A percentile compares a stretch with the other conserved stretches of the same genome.
These are phyloP conservation scores for Atrichornis clamosus DNA, from an alignment of 2,113 vertebrate species.

Conservation along the genomic window DNA sequence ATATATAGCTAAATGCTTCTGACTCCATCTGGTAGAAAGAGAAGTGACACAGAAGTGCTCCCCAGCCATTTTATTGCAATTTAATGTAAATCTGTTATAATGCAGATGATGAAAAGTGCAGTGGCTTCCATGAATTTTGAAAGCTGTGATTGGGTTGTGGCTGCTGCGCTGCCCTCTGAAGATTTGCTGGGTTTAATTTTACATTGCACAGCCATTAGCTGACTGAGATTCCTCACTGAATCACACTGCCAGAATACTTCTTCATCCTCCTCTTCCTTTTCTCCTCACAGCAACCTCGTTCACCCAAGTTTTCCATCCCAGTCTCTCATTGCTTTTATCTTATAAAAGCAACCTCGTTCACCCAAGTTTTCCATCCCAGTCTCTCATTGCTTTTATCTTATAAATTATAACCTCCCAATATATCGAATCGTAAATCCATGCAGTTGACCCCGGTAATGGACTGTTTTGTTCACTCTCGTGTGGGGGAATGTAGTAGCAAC, in stretches of 20 bases:
- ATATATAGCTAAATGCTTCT: slow-evolving; percentile 46
- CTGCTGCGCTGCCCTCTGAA: neutral
- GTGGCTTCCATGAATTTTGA: slow-evolving; percentile 12
- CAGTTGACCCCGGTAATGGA: neutral
- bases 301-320: neutral
- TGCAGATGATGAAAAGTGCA: slow-evolving; percentile 23
- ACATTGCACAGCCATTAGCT: neutral
- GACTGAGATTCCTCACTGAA: neutral
- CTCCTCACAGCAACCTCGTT: neutral
- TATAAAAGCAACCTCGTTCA: neutral
- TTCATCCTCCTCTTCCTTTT: neutral
- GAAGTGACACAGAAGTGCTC: slow-evolving; percentile 34
- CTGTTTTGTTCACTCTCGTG: neutral
- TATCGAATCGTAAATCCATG: neutral
- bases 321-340: neutral
- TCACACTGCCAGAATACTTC: neutral
- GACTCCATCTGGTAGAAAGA: slow-evolving; percentile 48
- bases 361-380: neutral
- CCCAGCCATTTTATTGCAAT: slow-evolving; percentile 51
- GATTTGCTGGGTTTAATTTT: slow-evolving; percentile 40
- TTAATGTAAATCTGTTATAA: slow-evolving; percentile 53
- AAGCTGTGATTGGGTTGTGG: neutral
- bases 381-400: neutral
- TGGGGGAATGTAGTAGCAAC: neutral
- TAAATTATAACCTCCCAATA: neutral